Conservation (phyloP, 1,140 invertebrate genomes). For the Ectropis grisescens region DNA sequence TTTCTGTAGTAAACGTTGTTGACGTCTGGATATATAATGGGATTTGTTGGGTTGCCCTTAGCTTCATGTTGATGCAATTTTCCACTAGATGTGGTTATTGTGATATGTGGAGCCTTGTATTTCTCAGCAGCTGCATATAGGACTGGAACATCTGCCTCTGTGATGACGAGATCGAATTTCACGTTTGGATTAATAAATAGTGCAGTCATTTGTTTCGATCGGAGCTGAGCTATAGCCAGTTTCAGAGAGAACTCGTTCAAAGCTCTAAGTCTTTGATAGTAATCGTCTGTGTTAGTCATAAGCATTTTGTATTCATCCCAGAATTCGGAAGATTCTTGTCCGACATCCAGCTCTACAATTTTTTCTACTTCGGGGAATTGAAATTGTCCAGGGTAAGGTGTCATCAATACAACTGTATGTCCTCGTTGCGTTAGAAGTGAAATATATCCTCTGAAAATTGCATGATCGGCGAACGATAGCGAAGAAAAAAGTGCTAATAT, state of each 20-base stretch:
- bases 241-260: conserved; percentile 41
- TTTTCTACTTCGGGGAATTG: conserved; percentile 35
- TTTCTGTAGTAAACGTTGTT: conserved; percentile 37
- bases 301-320: conserved; percentile 44
- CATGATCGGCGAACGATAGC: conserved; percentile 49
- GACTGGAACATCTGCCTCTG: conserved; percentile 54
- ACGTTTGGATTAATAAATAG: conserved; percentile 46
- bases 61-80: conserved; percentile 50
- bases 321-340: conserved; percentile 30
- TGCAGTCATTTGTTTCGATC: conserved; percentile 44
- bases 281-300: conserved; percentile 39
- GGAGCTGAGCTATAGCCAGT: conserved; percentile 45
- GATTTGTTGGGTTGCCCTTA: conserved; percentile 47
- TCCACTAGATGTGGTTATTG: conserved; percentile 44
- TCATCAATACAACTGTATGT: conserved; percentile 49
- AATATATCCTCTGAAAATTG: conserved; percentile 45
- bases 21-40: conserved; percentile 44
- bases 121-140: conserved; percentile 55
- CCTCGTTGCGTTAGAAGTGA: conserved; percentile 36
- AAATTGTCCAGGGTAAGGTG: conserved; percentile 54
- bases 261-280: conserved; percentile 28
- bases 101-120: conserved; percentile 45
- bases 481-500: conserved; percentile 54
- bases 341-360: conserved; percentile 44
- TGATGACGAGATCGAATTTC: conserved; percentile 53